Percentiles rank a stretch among this genome's conserved stretches.
These are phyloP conservation scores for Pipa parva DNA, from an alignment of 2,113 vertebrate genomes.

Conservation along the genomic window DNA sequence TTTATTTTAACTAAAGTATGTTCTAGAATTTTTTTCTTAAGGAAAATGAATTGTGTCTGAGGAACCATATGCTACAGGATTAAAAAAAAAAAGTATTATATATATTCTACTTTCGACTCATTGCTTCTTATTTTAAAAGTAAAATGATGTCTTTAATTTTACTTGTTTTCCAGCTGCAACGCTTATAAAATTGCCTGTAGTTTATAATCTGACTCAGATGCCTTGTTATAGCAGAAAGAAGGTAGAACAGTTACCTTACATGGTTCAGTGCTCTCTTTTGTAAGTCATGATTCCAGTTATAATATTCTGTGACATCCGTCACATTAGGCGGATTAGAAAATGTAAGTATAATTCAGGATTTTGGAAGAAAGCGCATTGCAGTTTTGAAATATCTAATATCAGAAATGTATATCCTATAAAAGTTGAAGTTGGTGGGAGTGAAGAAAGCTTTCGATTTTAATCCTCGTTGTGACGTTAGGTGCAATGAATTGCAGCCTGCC, in stretches of 20 bases:
- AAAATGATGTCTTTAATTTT: not conserved
- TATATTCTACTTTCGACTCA: no score
- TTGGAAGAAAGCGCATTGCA: slow-evolving; percentile 10
- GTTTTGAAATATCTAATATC: slow-evolving; percentile 12
- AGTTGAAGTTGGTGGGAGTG: not conserved
- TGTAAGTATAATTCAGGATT: slow-evolving; percentile 3
- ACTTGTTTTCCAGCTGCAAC: not conserved
- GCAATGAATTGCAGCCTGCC: slow-evolving; percentile 4
- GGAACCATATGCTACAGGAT: no score
- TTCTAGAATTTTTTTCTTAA: no score
- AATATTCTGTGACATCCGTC: slow-evolving; percentile 5
- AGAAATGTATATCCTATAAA: slow-evolving; percentile 8
- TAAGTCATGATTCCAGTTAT: not conserved
- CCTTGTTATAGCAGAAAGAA: slow-evolving; percentile 10
- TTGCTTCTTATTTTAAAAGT: not conserved
- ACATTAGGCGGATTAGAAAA: slow-evolving; percentile 9
- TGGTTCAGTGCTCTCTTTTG: slow-evolving; percentile 5
- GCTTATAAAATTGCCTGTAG: slow-evolving; percentile 6
- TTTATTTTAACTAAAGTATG: no score
- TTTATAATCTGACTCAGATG: slow-evolving; percentile 10
- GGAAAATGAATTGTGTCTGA: no score
- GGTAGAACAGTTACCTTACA: slow-evolving; percentile 16
- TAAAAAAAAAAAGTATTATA: no score
- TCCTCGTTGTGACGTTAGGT: slow-evolving; percentile 10
- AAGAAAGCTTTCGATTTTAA: not conserved